Percentiles rank a stretch among this genome's conserved stretches.
Conservation (phyloP, 2,113 vertebrate genomes). For the Aix galericulata region DNA sequence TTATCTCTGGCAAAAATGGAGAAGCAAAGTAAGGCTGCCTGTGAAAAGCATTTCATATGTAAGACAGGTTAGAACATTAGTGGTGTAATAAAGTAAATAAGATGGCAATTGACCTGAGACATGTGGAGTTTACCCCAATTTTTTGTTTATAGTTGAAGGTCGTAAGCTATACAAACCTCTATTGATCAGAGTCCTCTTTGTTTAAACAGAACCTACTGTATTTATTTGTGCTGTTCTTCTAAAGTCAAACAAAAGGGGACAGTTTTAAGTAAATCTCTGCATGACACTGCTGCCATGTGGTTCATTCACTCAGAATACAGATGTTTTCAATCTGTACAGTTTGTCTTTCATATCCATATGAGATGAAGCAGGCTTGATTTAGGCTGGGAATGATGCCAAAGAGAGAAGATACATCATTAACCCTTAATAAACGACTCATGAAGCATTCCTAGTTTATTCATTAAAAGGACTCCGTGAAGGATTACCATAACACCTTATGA, state of each 20-base stretch:
- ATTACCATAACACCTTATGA: slow-evolving; percentile 34
- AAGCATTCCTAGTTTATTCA: slow-evolving; percentile 39
- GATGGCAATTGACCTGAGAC: slow-evolving; percentile 77
- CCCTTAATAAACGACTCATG: slow-evolving; percentile 72
- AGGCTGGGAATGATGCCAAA: slow-evolving; percentile 85
- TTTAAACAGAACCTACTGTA: slow-evolving; percentile 83
- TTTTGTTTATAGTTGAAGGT: slow-evolving; percentile 81
- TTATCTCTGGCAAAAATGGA: neutral
- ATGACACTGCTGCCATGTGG: slow-evolving; percentile 77
- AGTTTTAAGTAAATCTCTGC: slow-evolving; percentile 73
- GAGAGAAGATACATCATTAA: slow-evolving; percentile 81
- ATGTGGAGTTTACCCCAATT: slow-evolving; percentile 77
- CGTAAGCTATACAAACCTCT: slow-evolving; percentile 81
- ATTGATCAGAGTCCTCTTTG: slow-evolving; percentile 81
- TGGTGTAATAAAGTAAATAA: slow-evolving; percentile 77
- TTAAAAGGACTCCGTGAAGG: slow-evolving; percentile 36
- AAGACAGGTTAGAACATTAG: slow-evolving; percentile 74
- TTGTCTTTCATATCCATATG: slow-evolving; percentile 82
- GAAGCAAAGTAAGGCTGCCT: slow-evolving; percentile 22
- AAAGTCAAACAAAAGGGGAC: slow-evolving; percentile 82
- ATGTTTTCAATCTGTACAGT: slow-evolving; percentile 88
- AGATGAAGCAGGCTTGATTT: slow-evolving; percentile 85
- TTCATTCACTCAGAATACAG: slow-evolving; percentile 79
- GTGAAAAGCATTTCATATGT: slow-evolving; percentile 60
- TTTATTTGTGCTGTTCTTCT: slow-evolving; percentile 78